Conservation (phyloP, 1,140 invertebrate genomes). For the Magallana ariakensis region DNA sequence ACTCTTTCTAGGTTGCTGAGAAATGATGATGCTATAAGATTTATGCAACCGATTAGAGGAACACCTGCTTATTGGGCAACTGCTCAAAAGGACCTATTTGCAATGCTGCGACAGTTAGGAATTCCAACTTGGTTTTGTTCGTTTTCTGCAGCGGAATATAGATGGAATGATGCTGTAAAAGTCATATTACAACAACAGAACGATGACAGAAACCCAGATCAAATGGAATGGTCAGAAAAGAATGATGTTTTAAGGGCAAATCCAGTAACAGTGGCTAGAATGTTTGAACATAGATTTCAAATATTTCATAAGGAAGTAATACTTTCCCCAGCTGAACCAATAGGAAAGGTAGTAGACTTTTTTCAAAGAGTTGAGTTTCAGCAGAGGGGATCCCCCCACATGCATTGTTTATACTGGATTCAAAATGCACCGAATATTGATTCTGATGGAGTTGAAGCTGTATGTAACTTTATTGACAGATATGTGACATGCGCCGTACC, state of each 20-base stretch:
- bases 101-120: constrained; percentile 56
- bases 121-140: too few relatives aligned
- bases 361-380: too few relatives aligned
- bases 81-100: constrained; percentile 60
- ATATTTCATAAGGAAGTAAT: neutral
- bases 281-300: neutral
- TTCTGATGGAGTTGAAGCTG: too few relatives aligned
- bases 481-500: too few relatives aligned
- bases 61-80: constrained; percentile 47
- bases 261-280: constrained; percentile 6
- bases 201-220: neutral
- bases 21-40: constrained; percentile 42
- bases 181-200: constrained; percentile 48
- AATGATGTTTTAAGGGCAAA: neutral
- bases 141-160: constrained; percentile 51
- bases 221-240: too few relatives aligned
- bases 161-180: constrained; percentile 54
- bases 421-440: too few relatives aligned
- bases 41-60: too few relatives aligned
- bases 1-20: constrained; percentile 48
- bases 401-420: too few relatives aligned
- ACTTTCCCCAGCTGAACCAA: constrained; percentile 32
- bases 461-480: too few relatives aligned
- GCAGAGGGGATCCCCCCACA: too few relatives aligned
- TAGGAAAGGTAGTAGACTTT: too few relatives aligned